Base-by-base conservation (phyloP, 2,797 vertebrate genomes). In the Cirrhinus molitorella region DNA sequence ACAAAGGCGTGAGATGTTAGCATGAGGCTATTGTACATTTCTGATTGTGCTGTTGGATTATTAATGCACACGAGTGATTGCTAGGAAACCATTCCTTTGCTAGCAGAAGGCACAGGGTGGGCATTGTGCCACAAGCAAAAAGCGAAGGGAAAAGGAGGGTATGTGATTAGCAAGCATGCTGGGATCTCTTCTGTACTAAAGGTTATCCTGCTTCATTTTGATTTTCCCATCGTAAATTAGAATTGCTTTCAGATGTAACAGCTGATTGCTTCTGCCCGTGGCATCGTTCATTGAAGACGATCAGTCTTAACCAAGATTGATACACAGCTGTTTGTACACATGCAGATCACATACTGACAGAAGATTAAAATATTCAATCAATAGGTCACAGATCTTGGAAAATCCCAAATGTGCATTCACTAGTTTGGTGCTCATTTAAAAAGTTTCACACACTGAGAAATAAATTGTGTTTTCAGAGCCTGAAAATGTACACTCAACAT, bases 171-270 rank as follows among this genome's bases (percentile, higher is more conserved):
- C 25, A 49, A 63, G 19, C 43, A 79, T 51, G 61, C 43, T 65
- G 75, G 17, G 25, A 78, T 49, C 43, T 51, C 59, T 65, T 78
- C 75, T 57, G 31, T 21, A 34, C 25, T 63, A 63, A 65, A 78
- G 79, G 79, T 81, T 73, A 72, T 73, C 43, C 16, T 72, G 68
- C 43, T 63, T 51, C 28, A 19, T 73, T 81, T 63, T 2, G 68
- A 63, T 81, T 81, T 63, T 37, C 19, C 9, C 14, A 14, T 11
- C 5, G 1, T 45, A 28, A 73, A 81, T 81, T 63, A 65, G 28
- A 81, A 51, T 51, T 63, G 57, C 70, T 51, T 81, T 81, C 43
- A 51, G 21, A 25, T 81, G 45, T 73, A 72, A 81, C 43, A 73
- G 55, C 55, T 81, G 79, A 81, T 49, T 81, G 55, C 68, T 45